Percentiles rank a stretch among this genome's conserved stretches.
Evolutionary conservation across 2,888 invertebrate species (phyloP).

Genomic region (Megaustenia siamemsis): DNA sequence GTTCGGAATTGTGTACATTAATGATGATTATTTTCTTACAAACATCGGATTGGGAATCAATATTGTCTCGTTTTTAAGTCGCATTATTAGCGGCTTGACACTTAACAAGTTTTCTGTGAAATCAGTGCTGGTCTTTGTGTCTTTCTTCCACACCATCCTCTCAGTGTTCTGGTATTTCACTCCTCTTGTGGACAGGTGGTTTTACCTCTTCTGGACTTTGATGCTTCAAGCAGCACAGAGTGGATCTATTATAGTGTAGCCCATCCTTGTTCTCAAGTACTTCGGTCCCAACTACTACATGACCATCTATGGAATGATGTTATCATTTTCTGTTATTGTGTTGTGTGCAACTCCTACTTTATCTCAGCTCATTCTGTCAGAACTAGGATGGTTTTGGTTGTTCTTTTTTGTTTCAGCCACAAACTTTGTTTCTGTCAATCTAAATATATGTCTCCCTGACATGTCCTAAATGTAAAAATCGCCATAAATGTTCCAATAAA

Average conservation of each 20-base stretch:
- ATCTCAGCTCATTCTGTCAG: neutral
- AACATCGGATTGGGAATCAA: conserved; percentile 7
- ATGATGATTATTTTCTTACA: conserved; percentile 24
- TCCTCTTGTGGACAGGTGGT: too few species aligned
- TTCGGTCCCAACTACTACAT: neutral
- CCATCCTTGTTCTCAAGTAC: neutral
- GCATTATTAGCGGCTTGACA: neutral
- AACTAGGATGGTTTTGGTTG: too few species aligned
- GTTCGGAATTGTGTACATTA: too few species aligned
- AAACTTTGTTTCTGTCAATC: too few species aligned
- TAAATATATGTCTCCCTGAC: too few species aligned
- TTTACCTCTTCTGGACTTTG: too few species aligned
- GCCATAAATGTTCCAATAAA: too few species aligned
- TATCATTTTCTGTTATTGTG: neutral
- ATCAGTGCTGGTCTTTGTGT: too few species aligned
- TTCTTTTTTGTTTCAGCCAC: too few species aligned
- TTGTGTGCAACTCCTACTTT: neutral
- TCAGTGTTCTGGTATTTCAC: too few species aligned
- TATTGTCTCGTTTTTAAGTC: neutral
- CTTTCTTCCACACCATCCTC: neutral
- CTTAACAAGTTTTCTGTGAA: neutral
- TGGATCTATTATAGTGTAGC: neutral
- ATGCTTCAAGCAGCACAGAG: neutral
- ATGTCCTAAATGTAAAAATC: too few species aligned
- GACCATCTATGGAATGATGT: too few species aligned